Conservation (phyloP, 2,113 vertebrate species). For the Cyrtonyx montezumae region DNA sequence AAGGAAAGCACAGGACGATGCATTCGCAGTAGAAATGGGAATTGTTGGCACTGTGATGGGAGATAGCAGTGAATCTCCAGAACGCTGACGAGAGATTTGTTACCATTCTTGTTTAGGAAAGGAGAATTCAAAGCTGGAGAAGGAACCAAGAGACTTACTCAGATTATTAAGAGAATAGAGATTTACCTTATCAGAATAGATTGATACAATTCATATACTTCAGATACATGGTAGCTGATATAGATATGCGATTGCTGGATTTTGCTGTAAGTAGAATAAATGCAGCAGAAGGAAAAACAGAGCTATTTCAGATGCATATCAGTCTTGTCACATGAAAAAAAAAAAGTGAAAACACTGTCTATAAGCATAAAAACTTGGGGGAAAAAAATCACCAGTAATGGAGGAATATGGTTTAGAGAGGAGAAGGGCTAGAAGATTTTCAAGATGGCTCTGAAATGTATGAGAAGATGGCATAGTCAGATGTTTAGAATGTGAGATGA, state of each 20-base stretch:
- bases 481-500: neutral
- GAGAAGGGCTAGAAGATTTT: neutral
- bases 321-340: neutral
- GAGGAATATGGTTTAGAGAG: neutral
- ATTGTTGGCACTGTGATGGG: rapidly evolving
- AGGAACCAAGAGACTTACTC: neutral
- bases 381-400: neutral
- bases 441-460: neutral
- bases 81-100: neutral
- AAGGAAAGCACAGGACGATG: neutral
- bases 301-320: neutral
- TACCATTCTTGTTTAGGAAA: neutral
- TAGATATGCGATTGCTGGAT: neutral
- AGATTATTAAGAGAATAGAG: neutral
- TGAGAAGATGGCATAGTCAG: neutral
- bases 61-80: neutral
- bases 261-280: neutral
- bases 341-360: neutral
- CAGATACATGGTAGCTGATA: neutral
- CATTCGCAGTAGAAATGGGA: neutral
- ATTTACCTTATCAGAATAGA: neutral
- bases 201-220: neutral
- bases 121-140: neutral
- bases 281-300: neutral
- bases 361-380: neutral